Percentiles rank a stretch among this genome's conserved stretches.
phyloP scores from a whole-genome alignment of 2,888 invertebrate species.

The Athetis lepigone region DNA sequence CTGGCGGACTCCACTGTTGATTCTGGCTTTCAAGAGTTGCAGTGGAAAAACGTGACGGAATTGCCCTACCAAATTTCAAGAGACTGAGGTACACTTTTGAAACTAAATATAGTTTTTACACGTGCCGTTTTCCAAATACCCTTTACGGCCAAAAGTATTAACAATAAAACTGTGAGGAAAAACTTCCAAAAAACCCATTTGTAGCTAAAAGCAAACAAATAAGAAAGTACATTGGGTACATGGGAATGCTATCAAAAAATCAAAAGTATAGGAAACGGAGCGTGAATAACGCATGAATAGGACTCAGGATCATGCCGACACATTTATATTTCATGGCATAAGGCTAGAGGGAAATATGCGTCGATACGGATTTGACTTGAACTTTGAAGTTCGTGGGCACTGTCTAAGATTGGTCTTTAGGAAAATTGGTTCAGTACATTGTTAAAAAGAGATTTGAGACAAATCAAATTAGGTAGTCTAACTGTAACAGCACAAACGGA shows the following conservation, averaged over 20 bases:
- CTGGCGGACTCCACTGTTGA: too few relatives aligned
- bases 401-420: too few relatives aligned
- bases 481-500: too few relatives aligned
- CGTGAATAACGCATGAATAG: slow-evolving; percentile 70
- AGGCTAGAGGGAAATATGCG: slow-evolving; percentile 3
- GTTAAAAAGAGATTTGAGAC: too few relatives aligned
- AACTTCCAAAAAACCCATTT: slow-evolving; percentile 44
- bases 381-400: not conserved
- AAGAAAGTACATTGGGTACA: slow-evolving; percentile 62
- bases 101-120: too few relatives aligned
- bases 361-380: slow-evolving; percentile 5
- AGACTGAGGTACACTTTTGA: too few relatives aligned
- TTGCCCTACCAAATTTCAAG: too few relatives aligned
- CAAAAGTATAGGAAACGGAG: slow-evolving; percentile 62
- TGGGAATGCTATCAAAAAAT: slow-evolving; percentile 73
- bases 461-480: too few relatives aligned
- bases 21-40: too few relatives aligned
- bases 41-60: too few relatives aligned
- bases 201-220: slow-evolving; percentile 53
- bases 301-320: slow-evolving; percentile 45
- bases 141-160: slow-evolving; percentile 14
- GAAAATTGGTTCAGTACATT: too few relatives aligned
- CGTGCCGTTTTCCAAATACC: too few relatives aligned
- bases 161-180: slow-evolving; percentile 28
- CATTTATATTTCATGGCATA: slow-evolving; percentile 59